Conservation (phyloP, 2,888 invertebrate species). For the Acrocyrtus sp. region DNA sequence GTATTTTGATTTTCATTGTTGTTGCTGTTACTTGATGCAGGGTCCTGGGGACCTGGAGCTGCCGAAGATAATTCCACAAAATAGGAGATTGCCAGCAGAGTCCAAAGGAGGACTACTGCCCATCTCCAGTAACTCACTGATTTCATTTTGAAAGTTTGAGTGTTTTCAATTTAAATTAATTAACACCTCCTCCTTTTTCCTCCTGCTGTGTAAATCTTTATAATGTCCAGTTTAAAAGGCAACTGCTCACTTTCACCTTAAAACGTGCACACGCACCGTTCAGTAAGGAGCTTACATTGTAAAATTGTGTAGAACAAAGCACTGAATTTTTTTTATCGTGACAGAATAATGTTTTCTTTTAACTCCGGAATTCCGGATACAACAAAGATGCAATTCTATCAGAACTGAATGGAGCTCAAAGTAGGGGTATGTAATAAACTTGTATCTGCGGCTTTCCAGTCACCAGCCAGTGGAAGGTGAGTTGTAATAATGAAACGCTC, state of each 20-base stretch:
- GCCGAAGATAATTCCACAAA: conserved; percentile 41
- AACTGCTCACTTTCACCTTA: no score
- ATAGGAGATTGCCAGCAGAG: conserved; percentile 37
- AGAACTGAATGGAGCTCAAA: neutral
- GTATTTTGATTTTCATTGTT: conserved; percentile 1
- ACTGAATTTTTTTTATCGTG: no score
- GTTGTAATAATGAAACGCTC: no score
- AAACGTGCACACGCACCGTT: no score
- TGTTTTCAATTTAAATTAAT: neutral
- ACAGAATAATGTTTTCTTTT: no score
- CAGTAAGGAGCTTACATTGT: no score
- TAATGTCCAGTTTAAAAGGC: no score
- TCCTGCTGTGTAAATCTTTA: neutral
- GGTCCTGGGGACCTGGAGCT: conserved; percentile 30
- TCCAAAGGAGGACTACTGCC: conserved; percentile 45
- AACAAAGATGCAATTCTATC: neutral
- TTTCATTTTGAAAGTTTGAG: conserved; percentile 36
- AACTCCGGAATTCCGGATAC: no score
- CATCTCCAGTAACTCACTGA: conserved; percentile 42
- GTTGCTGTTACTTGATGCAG: conserved; percentile 8
- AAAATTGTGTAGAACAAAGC: no score
- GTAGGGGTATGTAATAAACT: neutral
- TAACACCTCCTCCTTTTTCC: neutral
- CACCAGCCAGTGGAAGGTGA: no score
- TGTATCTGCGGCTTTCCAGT: conserved; percentile 1